Evolutionary conservation across 2,888 invertebrate genomes (phyloP).

Genomic region (Tipula vernalis): DNA sequence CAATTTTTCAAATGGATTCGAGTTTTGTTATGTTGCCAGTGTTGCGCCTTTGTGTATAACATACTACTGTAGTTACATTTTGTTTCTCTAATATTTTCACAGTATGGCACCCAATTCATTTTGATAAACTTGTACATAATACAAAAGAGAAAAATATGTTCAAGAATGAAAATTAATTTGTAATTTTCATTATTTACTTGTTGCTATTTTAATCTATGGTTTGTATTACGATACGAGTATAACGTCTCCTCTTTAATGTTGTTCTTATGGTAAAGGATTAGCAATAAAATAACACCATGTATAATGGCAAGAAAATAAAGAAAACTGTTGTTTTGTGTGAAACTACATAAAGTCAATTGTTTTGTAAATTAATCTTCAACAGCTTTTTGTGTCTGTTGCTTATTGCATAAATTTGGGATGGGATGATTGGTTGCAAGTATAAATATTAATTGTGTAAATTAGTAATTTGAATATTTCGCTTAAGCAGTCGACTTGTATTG

Average conservation of each 20-base stretch:
- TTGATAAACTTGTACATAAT: not conserved
- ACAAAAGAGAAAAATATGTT: not conserved
- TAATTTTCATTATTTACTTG: not conserved
- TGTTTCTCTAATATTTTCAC: not conserved
- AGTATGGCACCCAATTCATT: not conserved
- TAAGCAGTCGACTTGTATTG: no score
- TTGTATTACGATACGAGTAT: not conserved
- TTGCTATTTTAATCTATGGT: not conserved
- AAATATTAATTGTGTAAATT: not conserved
- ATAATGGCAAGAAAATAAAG: not conserved
- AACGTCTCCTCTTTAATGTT: not conserved
- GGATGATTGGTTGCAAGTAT: not conserved
- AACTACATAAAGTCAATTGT: not conserved
- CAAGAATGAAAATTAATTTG: not conserved
- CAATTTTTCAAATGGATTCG: not conserved
- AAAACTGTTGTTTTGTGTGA: not conserved
- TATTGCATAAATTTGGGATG: no score
- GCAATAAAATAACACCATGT: not conserved
- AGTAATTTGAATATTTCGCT: not conserved
- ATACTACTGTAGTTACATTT: not conserved
- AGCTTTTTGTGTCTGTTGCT: not conserved
- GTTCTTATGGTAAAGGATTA: not conserved
- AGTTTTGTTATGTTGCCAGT: not conserved
- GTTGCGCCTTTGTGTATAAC: not conserved
- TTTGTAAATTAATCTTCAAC: not conserved